These are phyloP conservation scores for Phortica okadai DNA, from an alignment of 2,888 invertebrate species.

Conservation along the genomic window DNA sequence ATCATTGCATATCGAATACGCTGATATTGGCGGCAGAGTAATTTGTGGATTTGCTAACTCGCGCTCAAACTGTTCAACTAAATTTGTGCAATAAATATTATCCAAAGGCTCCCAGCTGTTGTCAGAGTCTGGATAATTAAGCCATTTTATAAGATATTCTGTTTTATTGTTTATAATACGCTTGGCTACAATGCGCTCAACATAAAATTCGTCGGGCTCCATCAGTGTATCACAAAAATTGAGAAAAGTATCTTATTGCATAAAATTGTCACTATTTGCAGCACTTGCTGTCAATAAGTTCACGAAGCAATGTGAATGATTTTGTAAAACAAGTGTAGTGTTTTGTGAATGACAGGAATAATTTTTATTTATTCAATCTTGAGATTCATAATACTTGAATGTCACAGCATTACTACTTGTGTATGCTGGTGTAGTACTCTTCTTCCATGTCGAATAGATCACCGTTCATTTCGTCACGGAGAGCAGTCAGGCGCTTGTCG, in stretches of 20 bases:
- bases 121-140: neutral
- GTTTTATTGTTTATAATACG: neutral
- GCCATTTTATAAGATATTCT: neutral
- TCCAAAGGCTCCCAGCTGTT: conserved; percentile 2
- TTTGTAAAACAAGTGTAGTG: neutral
- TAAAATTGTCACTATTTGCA: neutral
- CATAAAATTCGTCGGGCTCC: neutral
- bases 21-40: neutral
- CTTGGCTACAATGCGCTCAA: neutral
- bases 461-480: neutral
- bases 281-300: neutral
- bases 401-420: neutral
- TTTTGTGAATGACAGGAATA: neutral
- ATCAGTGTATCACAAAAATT: neutral
- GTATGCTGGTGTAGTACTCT: conserved; percentile 18
- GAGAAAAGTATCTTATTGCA: neutral
- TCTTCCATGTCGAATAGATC: conserved; percentile 7
- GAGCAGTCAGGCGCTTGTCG: neutral
- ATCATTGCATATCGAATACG: neutral
- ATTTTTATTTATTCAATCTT: neutral
- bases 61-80: neutral
- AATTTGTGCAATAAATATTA: neutral
- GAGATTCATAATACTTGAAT: neutral
- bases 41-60: too few species aligned
- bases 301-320: neutral